Conservation (phyloP, 1,140 invertebrate species). For the Drosophila lowei region DNA sequence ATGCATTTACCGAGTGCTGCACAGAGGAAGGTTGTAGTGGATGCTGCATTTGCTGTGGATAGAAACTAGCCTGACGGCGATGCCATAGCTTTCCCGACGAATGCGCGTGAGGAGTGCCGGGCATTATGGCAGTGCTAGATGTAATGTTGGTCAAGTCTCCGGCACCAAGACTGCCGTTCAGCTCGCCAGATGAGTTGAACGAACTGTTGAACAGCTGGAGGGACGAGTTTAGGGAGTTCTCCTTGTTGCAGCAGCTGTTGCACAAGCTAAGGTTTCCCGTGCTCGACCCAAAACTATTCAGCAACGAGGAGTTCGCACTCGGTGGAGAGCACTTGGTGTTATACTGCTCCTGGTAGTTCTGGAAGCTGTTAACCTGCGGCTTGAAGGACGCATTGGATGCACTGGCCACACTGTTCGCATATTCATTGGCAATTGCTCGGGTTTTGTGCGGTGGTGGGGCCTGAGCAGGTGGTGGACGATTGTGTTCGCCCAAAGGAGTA, state of each 20-base stretch:
- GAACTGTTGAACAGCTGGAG: slow-evolving; percentile 58
- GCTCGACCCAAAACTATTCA: slow-evolving; percentile 44
- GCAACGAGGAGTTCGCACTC: slow-evolving; percentile 36
- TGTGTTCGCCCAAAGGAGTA: slow-evolving; percentile 56
- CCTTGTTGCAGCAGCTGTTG: slow-evolving; percentile 54
- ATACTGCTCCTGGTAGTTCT: slow-evolving; percentile 37
- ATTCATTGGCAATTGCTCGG: slow-evolving; percentile 49
- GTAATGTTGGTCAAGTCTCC: slow-evolving; percentile 40
- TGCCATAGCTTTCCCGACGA: slow-evolving; percentile 62
- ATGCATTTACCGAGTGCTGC: slow-evolving; percentile 3
- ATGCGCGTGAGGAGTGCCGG: slow-evolving; percentile 18
- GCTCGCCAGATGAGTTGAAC: slow-evolving; percentile 67
- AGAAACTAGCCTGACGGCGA: slow-evolving; percentile 52
- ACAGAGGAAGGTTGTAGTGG: slow-evolving; percentile 1
- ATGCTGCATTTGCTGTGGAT: slow-evolving; percentile 44
- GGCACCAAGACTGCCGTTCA: slow-evolving; percentile 51
- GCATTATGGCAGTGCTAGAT: slow-evolving; percentile 35
- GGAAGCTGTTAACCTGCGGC: slow-evolving; percentile 35
- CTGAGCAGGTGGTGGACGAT: slow-evolving; percentile 31
- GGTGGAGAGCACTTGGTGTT: slow-evolving; percentile 35
- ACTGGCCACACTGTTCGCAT: slow-evolving; percentile 1
- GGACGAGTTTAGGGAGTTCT: slow-evolving; percentile 62
- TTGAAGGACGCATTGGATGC: slow-evolving; percentile 22
- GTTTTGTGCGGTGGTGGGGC: slow-evolving; percentile 60
- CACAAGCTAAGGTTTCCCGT: slow-evolving; percentile 33